Base-by-base conservation (phyloP, 2,113 vertebrate species). In the Erpornis zantholeuca region DNA sequence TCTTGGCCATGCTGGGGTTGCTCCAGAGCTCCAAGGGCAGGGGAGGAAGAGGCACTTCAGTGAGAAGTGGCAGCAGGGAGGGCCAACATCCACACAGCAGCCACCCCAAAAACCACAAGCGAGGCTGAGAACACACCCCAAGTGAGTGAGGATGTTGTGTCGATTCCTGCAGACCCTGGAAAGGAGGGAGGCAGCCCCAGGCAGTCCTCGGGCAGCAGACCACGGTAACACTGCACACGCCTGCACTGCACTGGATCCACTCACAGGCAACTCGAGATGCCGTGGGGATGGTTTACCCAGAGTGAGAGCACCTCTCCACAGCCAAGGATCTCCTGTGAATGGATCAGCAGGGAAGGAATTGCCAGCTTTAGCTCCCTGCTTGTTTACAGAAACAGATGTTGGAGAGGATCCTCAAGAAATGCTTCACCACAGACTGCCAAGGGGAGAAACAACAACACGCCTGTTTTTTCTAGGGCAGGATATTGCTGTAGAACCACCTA, bases 361-460 rank as follows among this genome's bases (percentile, higher is more conserved):
- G 79, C 57, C 92, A 78, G 8, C 56, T 83, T 70, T 2, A 94
- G 54, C 90, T 94, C 87, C 68, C 65, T 38, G 7, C 60, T 73
- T 81, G 49, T 86, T 84, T 93, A 93, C 80, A 94, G 47, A 90
- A 94, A 88, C 76, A 95, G 90, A 93, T 78, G 89, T 49, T 71
- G 82, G 13, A 68, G 53, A 88, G 49, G 65, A 92, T 81, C 82
- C 90, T 93, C 72, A 88, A 91, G 76, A 94, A 90, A 83, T 21
- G 76, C 82, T 75, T 91, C 82, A 77, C 68, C 71, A 15, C 68
- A 91, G 72, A 63, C 56, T 77, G 75, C 68, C 3, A 19, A 69
- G 19, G 45, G 50, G 47, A 93, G 69, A 65, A 82, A 95, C 57
- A 92, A 79, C 59, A 91, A 27, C 11, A 38, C 0, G 24, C 6